Percentiles rank a stretch among this genome's conserved stretches.
phyloP scores from a whole-genome alignment of 2,888 invertebrate species.

The Chalcis sispes region DNA sequence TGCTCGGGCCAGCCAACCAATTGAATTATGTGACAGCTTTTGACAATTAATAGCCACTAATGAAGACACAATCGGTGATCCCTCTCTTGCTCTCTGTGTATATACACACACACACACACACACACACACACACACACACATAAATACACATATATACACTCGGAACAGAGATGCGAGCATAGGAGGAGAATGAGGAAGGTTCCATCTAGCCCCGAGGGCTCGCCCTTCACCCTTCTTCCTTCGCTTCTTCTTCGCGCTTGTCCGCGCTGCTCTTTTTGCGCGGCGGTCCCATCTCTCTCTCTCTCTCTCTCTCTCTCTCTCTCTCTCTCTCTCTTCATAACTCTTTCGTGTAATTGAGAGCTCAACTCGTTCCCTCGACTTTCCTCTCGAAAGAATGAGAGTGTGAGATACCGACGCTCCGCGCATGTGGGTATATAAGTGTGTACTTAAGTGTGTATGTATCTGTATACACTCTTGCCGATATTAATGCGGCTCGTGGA shows the following conservation, averaged over 20 bases:
- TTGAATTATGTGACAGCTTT: conserved; percentile 71
- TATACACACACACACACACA: too few relatives aligned
- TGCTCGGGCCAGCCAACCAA: conserved; percentile 36
- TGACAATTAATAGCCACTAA: conserved; percentile 73
- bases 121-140: too few relatives aligned
- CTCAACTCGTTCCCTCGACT: conserved; percentile 66
- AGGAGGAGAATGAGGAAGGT: neutral
- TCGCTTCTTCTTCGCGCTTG: conserved; percentile 6
- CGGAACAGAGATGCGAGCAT: too few relatives aligned
- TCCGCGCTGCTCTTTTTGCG: conserved; percentile 54
- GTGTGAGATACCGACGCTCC: too few relatives aligned
- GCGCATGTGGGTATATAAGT: neutral
- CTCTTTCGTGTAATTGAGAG: conserved; percentile 73
- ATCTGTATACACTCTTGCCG: too few relatives aligned
- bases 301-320: conserved; percentile 24
- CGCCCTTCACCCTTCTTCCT: neutral
- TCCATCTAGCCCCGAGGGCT: neutral
- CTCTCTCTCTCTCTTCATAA: conserved; percentile 64
- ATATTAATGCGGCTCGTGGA: conserved; percentile 72
- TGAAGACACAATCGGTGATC: conserved; percentile 71
- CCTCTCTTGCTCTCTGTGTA: neutral
- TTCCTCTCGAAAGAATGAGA: too few relatives aligned
- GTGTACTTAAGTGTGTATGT: neutral
- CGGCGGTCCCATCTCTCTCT: neutral
- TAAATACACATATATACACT: too few relatives aligned